Evolutionary conservation across 2,797 vertebrate genomes (phyloP).

Genomic region (Poeciliopsis turneri): DNA sequence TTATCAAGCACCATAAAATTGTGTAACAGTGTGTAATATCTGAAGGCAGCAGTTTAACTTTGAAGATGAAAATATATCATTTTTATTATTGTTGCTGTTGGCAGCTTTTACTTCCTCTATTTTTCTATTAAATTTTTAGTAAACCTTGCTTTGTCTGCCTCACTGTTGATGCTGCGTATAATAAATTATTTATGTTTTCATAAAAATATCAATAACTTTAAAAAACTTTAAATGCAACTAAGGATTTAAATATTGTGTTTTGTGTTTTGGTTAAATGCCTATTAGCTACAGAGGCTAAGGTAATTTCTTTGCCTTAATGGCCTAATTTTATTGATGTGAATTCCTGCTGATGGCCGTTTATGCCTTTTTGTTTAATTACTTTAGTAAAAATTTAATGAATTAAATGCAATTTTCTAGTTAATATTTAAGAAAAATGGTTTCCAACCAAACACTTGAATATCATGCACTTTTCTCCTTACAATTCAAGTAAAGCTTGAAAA

Average conservation of each 20-base stretch:
- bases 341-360: not conserved
- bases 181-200: not conserved
- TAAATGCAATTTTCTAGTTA: not conserved
- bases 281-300: not conserved
- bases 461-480: not conserved
- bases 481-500: not conserved
- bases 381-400: not conserved
- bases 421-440: not conserved
- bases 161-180: not conserved
- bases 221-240: not conserved
- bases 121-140: not conserved
- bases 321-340: not conserved
- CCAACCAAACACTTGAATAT: not conserved
- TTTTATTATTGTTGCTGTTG: not conserved
- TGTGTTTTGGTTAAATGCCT: no score
- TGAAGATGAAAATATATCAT: not conserved
- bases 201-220: not conserved
- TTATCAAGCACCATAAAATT: slow-evolving; percentile 6
- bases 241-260: not conserved
- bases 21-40: not conserved
- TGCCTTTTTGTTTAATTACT: not conserved
- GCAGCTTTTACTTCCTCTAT: no score
- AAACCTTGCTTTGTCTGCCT: not conserved
- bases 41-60: slow-evolving; percentile 1
- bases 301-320: not conserved